A percentile compares a stretch with the other conserved stretches of the same genome.
phyloP scores from a whole-genome alignment of 2,113 vertebrate genomes.

The Carassius gibelio region DNA sequence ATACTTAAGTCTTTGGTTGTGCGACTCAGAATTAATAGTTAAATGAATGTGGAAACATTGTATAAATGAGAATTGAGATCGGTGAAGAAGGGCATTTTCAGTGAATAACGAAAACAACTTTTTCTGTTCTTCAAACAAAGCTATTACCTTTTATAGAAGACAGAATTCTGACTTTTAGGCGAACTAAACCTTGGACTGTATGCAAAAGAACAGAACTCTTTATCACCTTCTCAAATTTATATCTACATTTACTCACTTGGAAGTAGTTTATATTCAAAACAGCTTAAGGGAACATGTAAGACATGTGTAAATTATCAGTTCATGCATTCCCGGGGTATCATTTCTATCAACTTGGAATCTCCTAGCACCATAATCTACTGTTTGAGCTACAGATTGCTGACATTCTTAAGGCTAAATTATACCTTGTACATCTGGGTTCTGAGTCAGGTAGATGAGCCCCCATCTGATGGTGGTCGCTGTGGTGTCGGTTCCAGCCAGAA shows the following conservation, averaged over 20 bases:
- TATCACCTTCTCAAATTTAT: background rate
- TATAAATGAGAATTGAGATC: background rate
- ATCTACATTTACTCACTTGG: background rate
- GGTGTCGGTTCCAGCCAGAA: too few species aligned
- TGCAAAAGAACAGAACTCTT: background rate
- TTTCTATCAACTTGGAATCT: too few species aligned
- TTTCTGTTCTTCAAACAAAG: background rate
- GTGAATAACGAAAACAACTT: background rate
- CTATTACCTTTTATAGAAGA: background rate
- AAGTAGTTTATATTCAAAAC: background rate
- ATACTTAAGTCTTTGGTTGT: background rate
- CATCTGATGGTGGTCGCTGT: too few species aligned
- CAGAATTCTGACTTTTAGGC: background rate
- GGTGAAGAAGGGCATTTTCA: background rate
- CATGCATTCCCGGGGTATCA: background rate
- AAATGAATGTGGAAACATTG: background rate
- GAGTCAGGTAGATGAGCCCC: too few species aligned
- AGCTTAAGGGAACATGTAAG: background rate
- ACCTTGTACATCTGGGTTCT: too few species aligned
- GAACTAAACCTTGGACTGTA: background rate
- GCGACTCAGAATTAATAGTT: background rate
- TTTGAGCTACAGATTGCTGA: too few species aligned
- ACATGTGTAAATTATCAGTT: background rate
- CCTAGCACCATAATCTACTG: too few species aligned
- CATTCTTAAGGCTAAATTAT: too few species aligned